These are phyloP conservation scores for Lumbricus terrestris DNA, from an alignment of 2,888 invertebrate genomes.

Conservation along the genomic window DNA sequence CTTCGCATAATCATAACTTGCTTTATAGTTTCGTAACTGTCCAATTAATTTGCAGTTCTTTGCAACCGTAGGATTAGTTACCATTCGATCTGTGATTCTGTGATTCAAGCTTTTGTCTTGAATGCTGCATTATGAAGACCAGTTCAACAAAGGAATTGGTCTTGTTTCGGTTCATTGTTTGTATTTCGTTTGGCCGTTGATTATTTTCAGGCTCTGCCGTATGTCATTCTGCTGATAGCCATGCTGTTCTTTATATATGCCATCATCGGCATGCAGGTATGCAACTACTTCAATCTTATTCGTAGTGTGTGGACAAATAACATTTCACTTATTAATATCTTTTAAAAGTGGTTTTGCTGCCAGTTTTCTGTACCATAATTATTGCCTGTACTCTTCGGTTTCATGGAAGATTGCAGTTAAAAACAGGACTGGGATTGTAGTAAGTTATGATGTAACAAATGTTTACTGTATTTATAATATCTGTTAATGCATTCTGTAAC, in stretches of 20 bases:
- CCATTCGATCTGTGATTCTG: neutral
- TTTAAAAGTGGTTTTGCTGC: no score
- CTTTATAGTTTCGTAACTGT: neutral
- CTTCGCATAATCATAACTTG: neutral
- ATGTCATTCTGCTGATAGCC: constrained; percentile 99
- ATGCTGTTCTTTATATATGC: constrained; percentile 99
- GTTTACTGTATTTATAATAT: no score
- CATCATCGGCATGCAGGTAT: constrained; percentile 92
- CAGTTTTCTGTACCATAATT: no score
- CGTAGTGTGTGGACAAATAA: neutral
- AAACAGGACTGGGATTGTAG: no score
- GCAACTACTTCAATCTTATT: constrained; percentile 17
- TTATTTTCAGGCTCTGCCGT: constrained; percentile 82
- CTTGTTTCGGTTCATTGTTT: neutral
- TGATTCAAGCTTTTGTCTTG: no score
- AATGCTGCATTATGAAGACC: neutral
- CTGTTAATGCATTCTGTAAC: no score
- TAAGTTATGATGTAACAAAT: no score
- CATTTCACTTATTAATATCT: neutral
- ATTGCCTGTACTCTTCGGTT: no score
- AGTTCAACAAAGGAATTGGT: neutral
- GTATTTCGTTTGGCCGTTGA: neutral
- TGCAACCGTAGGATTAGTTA: neutral
- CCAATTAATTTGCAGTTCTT: neutral
- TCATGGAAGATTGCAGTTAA: no score